Base-by-base conservation (phyloP, 2,888 invertebrate species). In the Saturnia pavonia region DNA sequence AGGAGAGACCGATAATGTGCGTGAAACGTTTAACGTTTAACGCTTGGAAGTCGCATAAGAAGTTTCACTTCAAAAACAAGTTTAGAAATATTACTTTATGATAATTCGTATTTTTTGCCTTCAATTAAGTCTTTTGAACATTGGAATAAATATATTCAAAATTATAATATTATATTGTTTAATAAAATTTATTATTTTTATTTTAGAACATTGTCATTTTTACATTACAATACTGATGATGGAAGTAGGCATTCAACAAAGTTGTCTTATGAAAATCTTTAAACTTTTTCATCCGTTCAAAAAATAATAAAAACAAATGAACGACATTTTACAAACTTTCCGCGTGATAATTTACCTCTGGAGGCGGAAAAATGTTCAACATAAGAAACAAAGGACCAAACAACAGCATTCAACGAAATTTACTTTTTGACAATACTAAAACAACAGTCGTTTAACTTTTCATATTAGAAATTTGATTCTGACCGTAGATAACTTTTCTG, bases 381-480 rank as follows among this genome's bases (percentile, higher is more conserved):
- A 76, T 79, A 78, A 79, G 78, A 80, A 81, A 82, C 79, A 75
- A 79, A 75, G 77, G 77, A 74, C 71, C 65, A 76, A 80, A 77
- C 76, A 74, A 75, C 72, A 74, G 75, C 72, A 73, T 76, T 77
- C 70, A 76, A 80, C 80, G 81, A 82, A 85, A 85, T 84, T 81
- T 80, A 79, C 80, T 85, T 88, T 87, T 86, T 85, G 85, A 87
- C 83, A 86, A 85, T 82, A 81, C 77, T 81, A 77, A 81, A 88
- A 88, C 86, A 88, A 88, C 82, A 82, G 87, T 85, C 85, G 85
- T 89, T 84, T 83, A 88, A 88, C 88, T 88, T 88, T 88, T 83
- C 82, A 76, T 84, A 86, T 86, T 84, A 85, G 77, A 77, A 76
- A 79, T 76, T 79, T 76, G 76, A 75, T 79, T 83, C 78, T 16